These are phyloP conservation scores for human (Homo sapiens) DNA, from an alignment of 2,113 vertebrate genomes.

Conservation along the genomic window DNA sequence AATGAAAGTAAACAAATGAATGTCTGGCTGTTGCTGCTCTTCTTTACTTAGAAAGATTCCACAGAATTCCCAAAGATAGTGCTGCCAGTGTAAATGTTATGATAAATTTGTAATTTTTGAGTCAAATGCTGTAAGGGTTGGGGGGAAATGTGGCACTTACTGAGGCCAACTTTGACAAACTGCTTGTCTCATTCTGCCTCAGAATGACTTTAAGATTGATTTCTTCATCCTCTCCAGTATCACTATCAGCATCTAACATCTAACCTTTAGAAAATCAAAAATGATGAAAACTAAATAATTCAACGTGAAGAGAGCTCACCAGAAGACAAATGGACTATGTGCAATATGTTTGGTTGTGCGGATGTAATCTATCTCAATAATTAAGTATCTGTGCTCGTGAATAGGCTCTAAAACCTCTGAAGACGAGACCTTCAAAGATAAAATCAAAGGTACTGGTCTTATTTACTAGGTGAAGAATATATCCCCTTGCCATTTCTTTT, in stretches of 20 bases:
- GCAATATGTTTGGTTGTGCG: constrained; percentile 38
- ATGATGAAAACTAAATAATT: constrained; percentile 72
- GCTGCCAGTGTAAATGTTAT: not conserved
- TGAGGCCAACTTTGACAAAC: constrained; percentile 47
- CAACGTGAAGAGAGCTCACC: not conserved
- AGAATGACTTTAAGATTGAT: constrained; percentile 70
- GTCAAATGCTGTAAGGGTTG: not conserved
- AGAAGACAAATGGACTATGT: constrained; percentile 54
- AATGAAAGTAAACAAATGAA: not conserved
- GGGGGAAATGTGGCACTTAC: not conserved
- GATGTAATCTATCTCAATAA: constrained; percentile 48
- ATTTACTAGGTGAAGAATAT: constrained; percentile 24
- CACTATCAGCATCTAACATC: constrained; percentile 64
- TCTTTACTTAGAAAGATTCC: not conserved
- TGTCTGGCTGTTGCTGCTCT: not conserved
- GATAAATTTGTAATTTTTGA: constrained; percentile 45
- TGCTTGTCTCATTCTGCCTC: constrained; percentile 50
- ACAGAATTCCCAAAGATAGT: not conserved
- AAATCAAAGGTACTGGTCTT: constrained; percentile 18
- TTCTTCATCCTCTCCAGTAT: constrained; percentile 65
- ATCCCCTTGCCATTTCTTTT: not conserved
- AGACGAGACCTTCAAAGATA: constrained; percentile 37
- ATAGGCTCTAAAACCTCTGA: constrained; percentile 29
- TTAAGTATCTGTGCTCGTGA: constrained; percentile 52
- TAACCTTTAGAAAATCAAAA: constrained; percentile 75